Conservation (phyloP, 2,797 vertebrate genomes). For the Fringilla coelebs region DNA sequence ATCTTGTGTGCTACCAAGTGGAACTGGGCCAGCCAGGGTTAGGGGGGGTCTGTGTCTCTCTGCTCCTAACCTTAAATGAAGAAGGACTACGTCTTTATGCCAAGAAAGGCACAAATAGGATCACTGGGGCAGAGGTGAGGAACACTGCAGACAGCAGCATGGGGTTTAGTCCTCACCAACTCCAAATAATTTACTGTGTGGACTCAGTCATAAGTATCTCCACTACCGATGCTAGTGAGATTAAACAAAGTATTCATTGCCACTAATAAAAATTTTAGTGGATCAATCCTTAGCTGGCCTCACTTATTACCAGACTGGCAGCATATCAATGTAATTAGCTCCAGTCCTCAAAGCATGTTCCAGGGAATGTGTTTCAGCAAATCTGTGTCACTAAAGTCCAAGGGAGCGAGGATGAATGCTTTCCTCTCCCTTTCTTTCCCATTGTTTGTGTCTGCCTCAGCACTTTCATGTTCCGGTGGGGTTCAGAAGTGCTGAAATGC, state of each 20-base stretch:
- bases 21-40: background rate
- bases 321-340: background rate
- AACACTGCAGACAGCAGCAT: background rate
- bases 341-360: background rate
- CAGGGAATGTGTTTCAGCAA: background rate
- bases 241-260: background rate
- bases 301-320: background rate
- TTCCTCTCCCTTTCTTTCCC: conserved; percentile 23
- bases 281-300: background rate
- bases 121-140: background rate
- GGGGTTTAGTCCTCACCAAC: background rate
- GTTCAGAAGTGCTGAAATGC: conserved; percentile 12
- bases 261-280: background rate
- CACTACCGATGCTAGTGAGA: background rate
- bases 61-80: background rate
- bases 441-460: conserved; percentile 26
- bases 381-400: background rate
- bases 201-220: background rate
- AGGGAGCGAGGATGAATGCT: background rate
- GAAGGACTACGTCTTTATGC: background rate
- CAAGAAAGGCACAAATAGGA: background rate
- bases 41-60: background rate
- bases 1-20: accelerated
- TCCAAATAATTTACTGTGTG: background rate
- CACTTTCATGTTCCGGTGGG: background rate